Base-by-base conservation (phyloP, 2,888 invertebrate genomes). In the Drosophila parthenogenetica region DNA sequence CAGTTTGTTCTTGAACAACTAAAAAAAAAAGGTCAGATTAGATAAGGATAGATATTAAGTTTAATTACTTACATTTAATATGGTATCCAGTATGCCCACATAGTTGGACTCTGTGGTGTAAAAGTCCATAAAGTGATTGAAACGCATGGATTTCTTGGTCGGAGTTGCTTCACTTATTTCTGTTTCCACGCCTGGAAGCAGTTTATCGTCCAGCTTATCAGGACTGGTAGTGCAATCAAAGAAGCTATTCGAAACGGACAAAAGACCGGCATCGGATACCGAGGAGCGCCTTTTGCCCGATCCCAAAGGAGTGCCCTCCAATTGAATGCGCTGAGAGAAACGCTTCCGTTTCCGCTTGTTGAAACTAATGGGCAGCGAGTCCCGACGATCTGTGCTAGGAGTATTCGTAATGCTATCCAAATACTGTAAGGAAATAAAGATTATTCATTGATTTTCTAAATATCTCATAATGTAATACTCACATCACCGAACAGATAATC, bases 101-200 rank as follows among this genome's bases (percentile, higher is more conserved):
- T 99, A 99, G 94, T 99, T 99, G 67, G 96, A 96, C 93, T 99
- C 99, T 0, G 99, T 99, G 92, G 98, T 97, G 73, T 97, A 94
- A 85, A 99, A 94, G 93, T 99, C 99, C 93, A 96, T 94, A 69
- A 91, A 92, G 79, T 93, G 93, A 88, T 93, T 93, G 54, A 91
- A 92, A n/a, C 93, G 88, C 92, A 92, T 92, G 8, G 93, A 92
- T 67, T 91, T 92, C 73, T 92, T 92, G 3, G 66, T 73, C 40
- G 92, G 91, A 32, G 90, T 85, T 61, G 86, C 77, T 78, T 92
- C 91, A 45, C 77, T 82, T 8, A 71, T 77, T 43, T 90, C 91
- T 8, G 89, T 83, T 64, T 91, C 92, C 8, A 86, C 77, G 25
- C 86, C 76, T 54, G 90, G 64, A 49, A 90, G 65, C 58, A 91